Evolutionary conservation across 2,113 vertebrate genomes (phyloP).

Genomic region (Piaya cayana): DNA sequence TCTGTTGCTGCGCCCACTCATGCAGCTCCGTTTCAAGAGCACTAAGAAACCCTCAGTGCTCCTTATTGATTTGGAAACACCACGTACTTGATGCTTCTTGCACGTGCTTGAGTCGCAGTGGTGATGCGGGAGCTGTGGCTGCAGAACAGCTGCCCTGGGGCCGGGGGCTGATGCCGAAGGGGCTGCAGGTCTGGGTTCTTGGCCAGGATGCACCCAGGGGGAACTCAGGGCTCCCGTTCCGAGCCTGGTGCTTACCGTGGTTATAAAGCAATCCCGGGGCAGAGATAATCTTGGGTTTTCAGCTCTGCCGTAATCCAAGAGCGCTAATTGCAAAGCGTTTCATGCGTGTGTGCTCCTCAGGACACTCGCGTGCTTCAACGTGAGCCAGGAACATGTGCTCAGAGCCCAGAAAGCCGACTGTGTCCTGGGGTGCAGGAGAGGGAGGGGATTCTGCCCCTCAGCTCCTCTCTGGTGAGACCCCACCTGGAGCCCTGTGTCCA

Average conservation of each 20-base stretch:
- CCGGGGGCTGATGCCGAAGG: not conserved
- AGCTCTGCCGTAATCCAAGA: fast-evolving
- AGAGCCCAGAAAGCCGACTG: too few relatives aligned
- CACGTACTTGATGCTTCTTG: fast-evolving
- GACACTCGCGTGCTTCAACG: fast-evolving
- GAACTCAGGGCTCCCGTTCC: not conserved
- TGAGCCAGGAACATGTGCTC: too few relatives aligned
- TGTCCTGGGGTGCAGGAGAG: too few relatives aligned
- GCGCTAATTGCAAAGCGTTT: not conserved
- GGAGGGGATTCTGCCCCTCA: too few relatives aligned
- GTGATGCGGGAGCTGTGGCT: not conserved
- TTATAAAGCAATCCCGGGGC: not conserved
- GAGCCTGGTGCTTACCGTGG: fast-evolving
- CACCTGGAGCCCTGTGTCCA: too few relatives aligned
- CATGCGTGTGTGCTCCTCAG: too few relatives aligned
- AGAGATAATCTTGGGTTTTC: not conserved
- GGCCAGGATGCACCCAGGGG: not conserved
- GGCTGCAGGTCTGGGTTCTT: too few relatives aligned
- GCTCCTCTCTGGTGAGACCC: too few relatives aligned
- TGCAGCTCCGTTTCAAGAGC: fast-evolving
- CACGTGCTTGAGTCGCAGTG: too few relatives aligned
- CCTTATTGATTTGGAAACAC: fast-evolving
- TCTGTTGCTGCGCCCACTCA: fast-evolving
- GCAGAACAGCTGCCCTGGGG: not conserved
- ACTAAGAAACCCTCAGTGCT: fast-evolving